These are phyloP conservation scores for Hippopotamyrus pictus DNA, from an alignment of 2,797 vertebrate species.

Conservation along the genomic window DNA sequence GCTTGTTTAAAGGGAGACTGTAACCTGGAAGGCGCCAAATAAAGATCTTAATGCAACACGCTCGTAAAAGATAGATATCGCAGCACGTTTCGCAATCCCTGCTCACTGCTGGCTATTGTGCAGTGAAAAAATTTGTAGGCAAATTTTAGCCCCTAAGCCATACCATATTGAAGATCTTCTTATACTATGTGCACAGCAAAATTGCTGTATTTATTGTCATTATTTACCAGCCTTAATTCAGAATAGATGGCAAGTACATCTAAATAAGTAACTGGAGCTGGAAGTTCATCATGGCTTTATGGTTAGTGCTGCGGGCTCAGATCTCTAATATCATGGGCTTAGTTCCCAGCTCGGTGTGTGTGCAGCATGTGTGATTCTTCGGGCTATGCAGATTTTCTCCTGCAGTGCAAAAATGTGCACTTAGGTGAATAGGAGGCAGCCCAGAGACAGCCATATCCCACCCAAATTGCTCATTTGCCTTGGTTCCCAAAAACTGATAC, in stretches of 20 bases:
- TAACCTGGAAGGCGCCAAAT: slow-evolving; percentile 3
- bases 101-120: background rate
- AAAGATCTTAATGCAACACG: background rate
- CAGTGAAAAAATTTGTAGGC: background rate
- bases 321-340: background rate
- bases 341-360: background rate
- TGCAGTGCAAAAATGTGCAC: background rate
- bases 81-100: background rate
- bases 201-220: background rate
- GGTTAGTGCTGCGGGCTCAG: background rate
- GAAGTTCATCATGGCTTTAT: background rate
- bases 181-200: background rate
- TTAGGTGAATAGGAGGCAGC: background rate
- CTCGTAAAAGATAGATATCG: background rate
- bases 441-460: background rate
- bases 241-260: background rate
- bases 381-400: background rate
- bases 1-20: background rate
- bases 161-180: background rate
- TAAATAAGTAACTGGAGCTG: background rate
- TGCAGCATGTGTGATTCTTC: background rate
- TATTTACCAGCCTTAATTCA: background rate
- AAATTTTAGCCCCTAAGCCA: background rate
- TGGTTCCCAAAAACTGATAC: background rate
- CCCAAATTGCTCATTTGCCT: background rate